Evolutionary conservation across 2,113 vertebrate species (phyloP).

Genomic region (Charadrius vociferus): DNA sequence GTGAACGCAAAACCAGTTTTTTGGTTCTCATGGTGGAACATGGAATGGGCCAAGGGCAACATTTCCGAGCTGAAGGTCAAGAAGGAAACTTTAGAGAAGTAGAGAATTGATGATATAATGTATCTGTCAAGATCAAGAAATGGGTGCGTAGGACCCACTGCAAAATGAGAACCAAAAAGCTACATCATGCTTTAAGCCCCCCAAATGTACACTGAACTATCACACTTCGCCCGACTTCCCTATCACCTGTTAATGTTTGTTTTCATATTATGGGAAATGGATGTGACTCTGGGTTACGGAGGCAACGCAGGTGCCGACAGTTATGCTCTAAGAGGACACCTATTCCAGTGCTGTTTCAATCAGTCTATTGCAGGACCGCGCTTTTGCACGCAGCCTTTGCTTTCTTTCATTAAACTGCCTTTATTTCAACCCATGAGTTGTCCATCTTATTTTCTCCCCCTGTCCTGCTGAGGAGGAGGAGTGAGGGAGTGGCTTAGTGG

Average conservation of each 20-base stretch:
- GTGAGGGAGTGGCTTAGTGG: no score
- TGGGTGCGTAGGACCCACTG: background rate
- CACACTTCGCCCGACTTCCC: background rate
- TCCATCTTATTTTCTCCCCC: background rate
- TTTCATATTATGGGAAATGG: background rate
- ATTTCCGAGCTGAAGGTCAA: background rate
- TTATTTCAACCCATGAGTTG: background rate
- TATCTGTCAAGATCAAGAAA: background rate
- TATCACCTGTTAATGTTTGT: background rate
- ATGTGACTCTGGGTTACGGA: background rate
- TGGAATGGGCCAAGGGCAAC: background rate
- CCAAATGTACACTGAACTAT: background rate
- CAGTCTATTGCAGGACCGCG: background rate
- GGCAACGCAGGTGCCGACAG: rapidly evolving
- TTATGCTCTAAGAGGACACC: background rate
- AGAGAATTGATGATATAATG: background rate
- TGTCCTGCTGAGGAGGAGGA: background rate
- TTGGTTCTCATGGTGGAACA: background rate
- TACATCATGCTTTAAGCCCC: background rate
- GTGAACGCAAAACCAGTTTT: background rate
- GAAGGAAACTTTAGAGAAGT: background rate
- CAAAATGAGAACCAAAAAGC: background rate
- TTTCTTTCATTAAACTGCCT: background rate
- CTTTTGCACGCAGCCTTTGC: background rate
- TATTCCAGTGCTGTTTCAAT: background rate